A percentile compares a stretch with the other conserved stretches of the same genome.
Evolutionary conservation across 1,140 invertebrate species (phyloP).

Genomic region (Sminthurinus signatus): DNA sequence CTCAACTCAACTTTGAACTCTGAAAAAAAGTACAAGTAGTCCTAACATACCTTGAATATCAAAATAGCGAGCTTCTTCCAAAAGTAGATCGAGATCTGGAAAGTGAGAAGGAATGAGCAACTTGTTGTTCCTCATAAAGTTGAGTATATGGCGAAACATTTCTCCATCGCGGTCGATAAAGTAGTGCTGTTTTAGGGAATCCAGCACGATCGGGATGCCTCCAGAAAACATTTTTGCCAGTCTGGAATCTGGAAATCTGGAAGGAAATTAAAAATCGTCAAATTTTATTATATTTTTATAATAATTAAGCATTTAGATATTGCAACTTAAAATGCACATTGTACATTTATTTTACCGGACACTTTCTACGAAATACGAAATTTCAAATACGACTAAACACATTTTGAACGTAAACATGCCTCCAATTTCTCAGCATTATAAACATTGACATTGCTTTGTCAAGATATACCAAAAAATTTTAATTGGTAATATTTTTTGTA

Average conservation of each 20-base stretch:
- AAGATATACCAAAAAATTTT: no score
- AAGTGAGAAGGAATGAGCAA: conserved; percentile 82
- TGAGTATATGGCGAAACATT: conserved; percentile 93
- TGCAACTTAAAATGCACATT: neutral
- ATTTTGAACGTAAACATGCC: no score
- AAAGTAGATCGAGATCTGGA: conserved; percentile 75
- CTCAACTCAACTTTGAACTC: no score
- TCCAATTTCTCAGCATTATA: no score
- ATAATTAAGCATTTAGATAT: conserved; percentile 1
- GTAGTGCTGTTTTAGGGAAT: conserved; percentile 95
- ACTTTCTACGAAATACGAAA: no score
- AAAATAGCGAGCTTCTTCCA: conserved; percentile 88
- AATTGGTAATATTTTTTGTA: no score
- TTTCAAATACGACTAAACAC: no score
- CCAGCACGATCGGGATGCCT: conserved; percentile 91
- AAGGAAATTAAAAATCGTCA: conserved; percentile 15
- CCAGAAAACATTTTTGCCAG: conserved; percentile 92
- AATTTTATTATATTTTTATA: no score
- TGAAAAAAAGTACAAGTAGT: no score
- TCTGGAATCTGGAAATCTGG: conserved; percentile 83
- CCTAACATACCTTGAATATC: conserved; percentile 83
- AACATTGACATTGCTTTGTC: no score
- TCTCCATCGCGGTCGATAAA: conserved; percentile 81
- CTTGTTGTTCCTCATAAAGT: conserved; percentile 86
- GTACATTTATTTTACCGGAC: neutral